A percentile compares a stretch with the other conserved stretches of the same genome.
Evolutionary conservation across 2,113 vertebrate species (phyloP).

Genomic region (Microtus oregoni): DNA sequence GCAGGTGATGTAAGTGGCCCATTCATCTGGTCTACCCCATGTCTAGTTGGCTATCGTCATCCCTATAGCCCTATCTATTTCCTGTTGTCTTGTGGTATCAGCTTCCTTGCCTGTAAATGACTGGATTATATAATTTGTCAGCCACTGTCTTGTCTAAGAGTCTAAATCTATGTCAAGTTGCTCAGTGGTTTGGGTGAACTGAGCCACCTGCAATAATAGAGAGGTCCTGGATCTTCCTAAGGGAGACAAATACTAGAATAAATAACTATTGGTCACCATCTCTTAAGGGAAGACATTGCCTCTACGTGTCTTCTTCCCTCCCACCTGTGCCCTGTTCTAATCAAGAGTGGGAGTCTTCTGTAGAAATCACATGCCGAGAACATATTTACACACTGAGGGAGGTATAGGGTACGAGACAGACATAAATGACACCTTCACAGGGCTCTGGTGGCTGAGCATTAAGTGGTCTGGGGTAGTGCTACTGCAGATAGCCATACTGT

Average conservation of each 20-base stretch:
- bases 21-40: neutral
- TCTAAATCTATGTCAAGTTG: neutral
- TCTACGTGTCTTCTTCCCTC: neutral
- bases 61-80: neutral
- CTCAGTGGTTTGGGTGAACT: neutral
- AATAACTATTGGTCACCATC: neutral
- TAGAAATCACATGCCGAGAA: neutral
- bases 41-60: neutral
- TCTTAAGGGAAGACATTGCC: neutral
- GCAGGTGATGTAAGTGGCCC: neutral
- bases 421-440: neutral
- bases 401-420: neutral
- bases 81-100: neutral
- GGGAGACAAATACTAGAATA: neutral
- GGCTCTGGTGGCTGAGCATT: neutral
- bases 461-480: neutral
- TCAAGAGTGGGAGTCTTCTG: neutral
- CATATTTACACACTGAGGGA: neutral
- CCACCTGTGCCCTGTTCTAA: neutral
- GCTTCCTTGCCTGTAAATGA: neutral
- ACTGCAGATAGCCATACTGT: neutral
- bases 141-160: neutral
- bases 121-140: neutral
- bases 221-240: neutral
- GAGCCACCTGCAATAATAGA: neutral